Evolutionary conservation across 2,797 vertebrate genomes (phyloP).

Genomic region (Schizopygopsis pylzovi): DNA sequence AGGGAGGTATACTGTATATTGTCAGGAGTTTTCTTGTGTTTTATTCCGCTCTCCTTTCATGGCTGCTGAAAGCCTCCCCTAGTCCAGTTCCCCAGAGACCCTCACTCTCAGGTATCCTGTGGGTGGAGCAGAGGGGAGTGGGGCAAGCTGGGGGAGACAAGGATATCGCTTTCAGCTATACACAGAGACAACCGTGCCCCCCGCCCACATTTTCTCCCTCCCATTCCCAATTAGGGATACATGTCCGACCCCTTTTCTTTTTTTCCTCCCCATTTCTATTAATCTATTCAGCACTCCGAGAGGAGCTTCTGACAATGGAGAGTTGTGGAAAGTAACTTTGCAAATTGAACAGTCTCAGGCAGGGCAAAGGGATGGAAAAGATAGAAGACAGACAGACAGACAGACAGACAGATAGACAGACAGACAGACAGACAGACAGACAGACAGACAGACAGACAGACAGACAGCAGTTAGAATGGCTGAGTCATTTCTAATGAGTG

Average conservation of each 20-base stretch:
- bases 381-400: neutral
- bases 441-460: neutral
- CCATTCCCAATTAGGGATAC: constrained; percentile 72
- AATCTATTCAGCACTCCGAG: constrained; percentile 61
- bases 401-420: neutral
- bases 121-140: constrained; percentile 84
- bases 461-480: neutral
- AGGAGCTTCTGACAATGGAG: constrained; percentile 68
- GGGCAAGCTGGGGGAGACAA: constrained; percentile 84
- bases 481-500: constrained; percentile 5
- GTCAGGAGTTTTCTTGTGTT: constrained; percentile 81
- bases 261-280: constrained; percentile 61
- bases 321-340: constrained; percentile 71
- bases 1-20: constrained; percentile 85
- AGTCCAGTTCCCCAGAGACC: constrained; percentile 82
- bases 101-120: constrained; percentile 82
- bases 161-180: constrained; percentile 83
- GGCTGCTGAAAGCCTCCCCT: constrained; percentile 79
- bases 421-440: neutral
- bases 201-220: constrained; percentile 54
- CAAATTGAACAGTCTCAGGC: constrained; percentile 57
- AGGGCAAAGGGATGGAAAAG: neutral
- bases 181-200: constrained; percentile 66
- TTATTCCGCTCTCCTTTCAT: constrained; percentile 81
- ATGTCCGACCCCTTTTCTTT: constrained; percentile 71